These are phyloP conservation scores for Drosophila parabipectinata DNA, from an alignment of 1,140 invertebrate species.

Conservation along the genomic window DNA sequence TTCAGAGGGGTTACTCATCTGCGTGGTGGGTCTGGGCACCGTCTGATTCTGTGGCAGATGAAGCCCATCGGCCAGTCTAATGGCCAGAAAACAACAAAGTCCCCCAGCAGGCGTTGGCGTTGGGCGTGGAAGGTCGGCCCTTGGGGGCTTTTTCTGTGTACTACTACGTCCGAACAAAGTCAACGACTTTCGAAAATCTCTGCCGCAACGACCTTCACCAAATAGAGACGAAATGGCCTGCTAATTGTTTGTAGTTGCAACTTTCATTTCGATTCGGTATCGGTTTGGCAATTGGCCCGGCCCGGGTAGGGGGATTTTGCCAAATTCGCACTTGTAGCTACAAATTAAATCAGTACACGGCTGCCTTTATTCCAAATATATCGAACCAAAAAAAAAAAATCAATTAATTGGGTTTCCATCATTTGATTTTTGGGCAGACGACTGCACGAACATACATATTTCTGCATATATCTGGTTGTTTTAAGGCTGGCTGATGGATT, in stretches of 20 bases:
- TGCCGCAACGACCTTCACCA: conserved; percentile 54
- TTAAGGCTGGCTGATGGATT: conserved; percentile 34
- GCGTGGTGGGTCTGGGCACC: background rate
- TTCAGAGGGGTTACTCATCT: conserved; percentile 15
- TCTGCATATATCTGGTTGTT: conserved; percentile 45
- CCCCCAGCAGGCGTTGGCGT: conserved; percentile 37
- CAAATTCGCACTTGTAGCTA: conserved; percentile 39
- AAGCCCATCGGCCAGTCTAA: conserved; percentile 19
- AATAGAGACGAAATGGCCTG: conserved; percentile 40
- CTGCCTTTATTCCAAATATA: background rate
- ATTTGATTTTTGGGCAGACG: conserved; percentile 25
- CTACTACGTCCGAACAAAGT: conserved; percentile 51
- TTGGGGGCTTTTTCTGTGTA: conserved; percentile 33
- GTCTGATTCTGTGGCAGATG: conserved; percentile 30
- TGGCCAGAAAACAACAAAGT: conserved; percentile 1
- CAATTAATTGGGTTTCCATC: conserved; percentile 37
- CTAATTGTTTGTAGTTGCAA: conserved; percentile 56
- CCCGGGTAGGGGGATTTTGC: conserved; percentile 7
- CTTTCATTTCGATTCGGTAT: conserved; percentile 50
- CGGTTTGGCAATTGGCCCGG: conserved; percentile 16
- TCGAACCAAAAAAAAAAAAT: conserved; percentile 19
- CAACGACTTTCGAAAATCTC: conserved; percentile 74
- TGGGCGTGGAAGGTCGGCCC: conserved; percentile 46
- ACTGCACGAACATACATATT: background rate
- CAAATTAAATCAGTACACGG: conserved; percentile 37